Percentiles rank a stretch among this genome's conserved stretches.
These are phyloP conservation scores for Litoditis marina DNA, from an alignment of 2,888 invertebrate genomes.

Conservation along the genomic window DNA sequence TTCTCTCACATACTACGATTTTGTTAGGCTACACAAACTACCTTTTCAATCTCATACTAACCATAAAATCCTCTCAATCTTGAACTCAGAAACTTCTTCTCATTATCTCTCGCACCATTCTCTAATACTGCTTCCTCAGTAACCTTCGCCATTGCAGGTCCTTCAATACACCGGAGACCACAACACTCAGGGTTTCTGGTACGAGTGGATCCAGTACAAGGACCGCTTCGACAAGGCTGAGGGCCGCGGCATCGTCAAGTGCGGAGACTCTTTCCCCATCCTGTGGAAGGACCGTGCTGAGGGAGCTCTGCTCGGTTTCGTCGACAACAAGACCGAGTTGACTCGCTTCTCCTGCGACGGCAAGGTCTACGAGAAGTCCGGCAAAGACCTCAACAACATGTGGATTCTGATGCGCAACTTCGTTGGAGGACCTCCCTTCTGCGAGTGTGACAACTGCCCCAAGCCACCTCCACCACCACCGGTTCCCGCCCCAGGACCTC, in stretches of 20 bases:
- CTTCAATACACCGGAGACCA: slow-evolving; percentile 43
- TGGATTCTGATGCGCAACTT: slow-evolving; percentile 29
- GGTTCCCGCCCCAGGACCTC: slow-evolving; percentile 23
- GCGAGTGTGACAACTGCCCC: slow-evolving; percentile 20
- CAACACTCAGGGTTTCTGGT: slow-evolving; percentile 43
- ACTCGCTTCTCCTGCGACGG: slow-evolving; percentile 34
- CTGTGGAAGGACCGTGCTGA: slow-evolving; percentile 34
- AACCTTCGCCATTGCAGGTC: slow-evolving; percentile 14
- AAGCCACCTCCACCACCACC: not conserved
- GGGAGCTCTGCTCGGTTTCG: slow-evolving; percentile 25
- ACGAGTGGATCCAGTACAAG: slow-evolving; percentile 49
- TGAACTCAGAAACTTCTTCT: no score
- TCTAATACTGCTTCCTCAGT: no score
- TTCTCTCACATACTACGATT: no score
- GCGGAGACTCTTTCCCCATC: slow-evolving; percentile 44
- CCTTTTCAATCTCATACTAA: slow-evolving; percentile 4
- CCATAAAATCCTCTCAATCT: no score
- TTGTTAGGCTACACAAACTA: not conserved
- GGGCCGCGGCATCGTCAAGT: slow-evolving; percentile 25
- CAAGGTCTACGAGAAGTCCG: slow-evolving; percentile 23
- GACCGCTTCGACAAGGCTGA: slow-evolving; percentile 38
- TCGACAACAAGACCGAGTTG: slow-evolving; percentile 45
- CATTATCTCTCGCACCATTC: no score
- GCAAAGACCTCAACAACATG: slow-evolving; percentile 26
- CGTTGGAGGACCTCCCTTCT: slow-evolving; percentile 36